These are phyloP conservation scores for Hiodon alosoides DNA, from an alignment of 2,113 vertebrate species.

Conservation along the genomic window DNA sequence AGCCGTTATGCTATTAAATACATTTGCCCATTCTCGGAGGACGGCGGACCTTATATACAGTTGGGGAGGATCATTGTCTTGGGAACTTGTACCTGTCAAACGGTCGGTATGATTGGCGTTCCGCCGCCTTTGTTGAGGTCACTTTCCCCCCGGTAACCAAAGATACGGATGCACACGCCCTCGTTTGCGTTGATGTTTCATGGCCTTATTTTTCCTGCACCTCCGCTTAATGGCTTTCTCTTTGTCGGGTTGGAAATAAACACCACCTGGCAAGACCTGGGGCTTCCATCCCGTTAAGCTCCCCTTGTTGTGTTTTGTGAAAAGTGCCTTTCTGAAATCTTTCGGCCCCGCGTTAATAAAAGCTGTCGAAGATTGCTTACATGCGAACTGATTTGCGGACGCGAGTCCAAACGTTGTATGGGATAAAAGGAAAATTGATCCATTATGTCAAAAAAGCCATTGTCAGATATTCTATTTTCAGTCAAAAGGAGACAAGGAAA, in stretches of 20 bases:
- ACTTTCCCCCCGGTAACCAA: not conserved
- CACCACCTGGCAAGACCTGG: not conserved
- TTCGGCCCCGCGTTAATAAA: not conserved
- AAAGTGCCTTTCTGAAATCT: not conserved
- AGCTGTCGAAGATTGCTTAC: not conserved
- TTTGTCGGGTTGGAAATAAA: not conserved
- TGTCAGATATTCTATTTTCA: not conserved
- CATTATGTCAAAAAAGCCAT: constrained; percentile 1
- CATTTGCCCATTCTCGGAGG: not conserved
- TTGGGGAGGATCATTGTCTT: too few relatives aligned
- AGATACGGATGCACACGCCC: not conserved
- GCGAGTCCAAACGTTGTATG: not conserved
- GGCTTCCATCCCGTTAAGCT: not conserved
- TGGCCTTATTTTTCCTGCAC: too few relatives aligned
- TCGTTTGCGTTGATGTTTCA: too few relatives aligned
- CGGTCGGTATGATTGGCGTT: not conserved
- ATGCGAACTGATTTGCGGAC: not conserved
- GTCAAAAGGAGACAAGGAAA: not conserved
- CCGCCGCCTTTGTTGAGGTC: not conserved
- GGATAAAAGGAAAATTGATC: constrained; percentile 11
- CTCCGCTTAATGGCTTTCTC: not conserved
- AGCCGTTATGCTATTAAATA: not conserved
- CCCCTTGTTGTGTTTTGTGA: not conserved
- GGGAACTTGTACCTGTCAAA: too few relatives aligned
- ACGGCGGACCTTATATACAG: too few relatives aligned